These are phyloP conservation scores for Illadopsis cleaveri DNA, from an alignment of 2,113 vertebrate genomes.

Conservation along the genomic window DNA sequence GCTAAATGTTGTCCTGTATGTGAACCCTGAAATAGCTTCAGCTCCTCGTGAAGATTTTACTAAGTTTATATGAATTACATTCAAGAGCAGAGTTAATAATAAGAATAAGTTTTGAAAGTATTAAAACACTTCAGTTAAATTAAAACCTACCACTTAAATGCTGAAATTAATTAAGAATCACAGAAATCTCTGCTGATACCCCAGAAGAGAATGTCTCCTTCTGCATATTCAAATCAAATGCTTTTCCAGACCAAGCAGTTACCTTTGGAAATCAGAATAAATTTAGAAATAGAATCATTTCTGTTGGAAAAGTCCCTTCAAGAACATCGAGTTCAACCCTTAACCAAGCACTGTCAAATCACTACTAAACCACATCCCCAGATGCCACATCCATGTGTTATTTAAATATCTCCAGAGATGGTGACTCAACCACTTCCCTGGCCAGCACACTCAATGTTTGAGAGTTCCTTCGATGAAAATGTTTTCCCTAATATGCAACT, in stretches of 20 bases:
- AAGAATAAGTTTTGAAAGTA: neutral
- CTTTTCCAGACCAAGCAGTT: neutral
- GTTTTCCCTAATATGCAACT: neutral
- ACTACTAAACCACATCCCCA: neutral
- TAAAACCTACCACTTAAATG: neutral
- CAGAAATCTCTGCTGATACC: neutral
- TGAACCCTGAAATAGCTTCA: constrained; percentile 23
- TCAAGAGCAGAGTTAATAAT: neutral
- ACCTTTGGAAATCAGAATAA: neutral
- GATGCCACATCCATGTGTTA: neutral
- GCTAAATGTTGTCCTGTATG: neutral
- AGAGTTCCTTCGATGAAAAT: neutral
- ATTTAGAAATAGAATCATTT: neutral
- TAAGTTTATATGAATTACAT: neutral
- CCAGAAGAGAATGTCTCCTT: neutral
- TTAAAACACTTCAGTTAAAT: neutral
- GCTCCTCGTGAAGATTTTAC: neutral
- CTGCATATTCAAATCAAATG: neutral
- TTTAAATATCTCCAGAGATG: neutral
- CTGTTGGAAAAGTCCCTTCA: neutral
- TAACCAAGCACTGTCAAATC: neutral
- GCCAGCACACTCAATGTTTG: neutral
- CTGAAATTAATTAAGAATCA: neutral
- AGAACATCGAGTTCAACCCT: fast-evolving
- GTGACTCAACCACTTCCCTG: neutral